Percentiles rank a stretch among this genome's conserved stretches.
Evolutionary conservation across 2,797 vertebrate species (phyloP).

Genomic region (Hybognathus amarus): DNA sequence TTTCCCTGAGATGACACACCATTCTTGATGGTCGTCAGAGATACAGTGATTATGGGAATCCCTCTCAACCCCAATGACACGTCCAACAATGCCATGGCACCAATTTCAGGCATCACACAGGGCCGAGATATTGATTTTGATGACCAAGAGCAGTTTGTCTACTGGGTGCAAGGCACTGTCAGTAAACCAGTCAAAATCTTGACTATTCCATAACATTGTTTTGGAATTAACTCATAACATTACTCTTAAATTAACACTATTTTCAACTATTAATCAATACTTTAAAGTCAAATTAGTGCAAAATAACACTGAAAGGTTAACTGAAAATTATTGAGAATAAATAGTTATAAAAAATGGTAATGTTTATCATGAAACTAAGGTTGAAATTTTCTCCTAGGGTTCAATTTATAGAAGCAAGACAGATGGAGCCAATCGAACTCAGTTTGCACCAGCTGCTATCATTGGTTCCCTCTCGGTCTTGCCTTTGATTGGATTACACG

Average conservation of each 20-base stretch:
- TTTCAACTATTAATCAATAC: background rate
- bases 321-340: background rate
- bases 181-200: constrained; percentile 57
- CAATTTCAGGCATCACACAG: constrained; percentile 71
- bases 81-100: constrained; percentile 76
- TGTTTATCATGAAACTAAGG: background rate
- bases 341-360: background rate
- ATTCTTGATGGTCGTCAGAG: constrained; percentile 78
- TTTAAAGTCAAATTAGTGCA: background rate
- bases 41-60: constrained; percentile 75
- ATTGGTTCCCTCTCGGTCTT: constrained; percentile 74
- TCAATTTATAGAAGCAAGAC: constrained; percentile 77
- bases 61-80: constrained; percentile 74
- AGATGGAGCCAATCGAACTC: constrained; percentile 71
- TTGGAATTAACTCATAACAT: background rate
- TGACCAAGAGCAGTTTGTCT: constrained; percentile 74
- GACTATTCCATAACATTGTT: background rate
- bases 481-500: constrained; percentile 80
- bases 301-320: background rate
- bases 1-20: constrained; percentile 68
- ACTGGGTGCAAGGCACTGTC: constrained; percentile 76
- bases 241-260: background rate
- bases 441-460: constrained; percentile 76
- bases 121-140: constrained; percentile 78
- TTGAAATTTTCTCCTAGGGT: constrained; percentile 61